Evolutionary conservation across 2,113 vertebrate species (phyloP), one percentile per base, ranked within the genome.

Genomic region (Pica pica): DNA sequence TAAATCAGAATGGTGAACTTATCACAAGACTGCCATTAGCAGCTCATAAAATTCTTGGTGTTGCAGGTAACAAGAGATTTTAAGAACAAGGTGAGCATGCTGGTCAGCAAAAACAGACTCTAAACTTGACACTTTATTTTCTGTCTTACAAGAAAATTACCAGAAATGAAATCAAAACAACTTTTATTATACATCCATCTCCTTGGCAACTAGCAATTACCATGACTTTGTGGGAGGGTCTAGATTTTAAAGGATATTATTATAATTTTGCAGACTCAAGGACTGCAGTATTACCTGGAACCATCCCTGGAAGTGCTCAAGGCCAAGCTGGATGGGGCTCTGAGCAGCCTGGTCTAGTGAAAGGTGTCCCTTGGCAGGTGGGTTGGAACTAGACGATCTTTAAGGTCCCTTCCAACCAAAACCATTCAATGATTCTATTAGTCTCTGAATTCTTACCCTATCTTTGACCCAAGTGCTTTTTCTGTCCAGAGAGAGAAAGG

Each of bases 1-100:
- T 95, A 97, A 97, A 98, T 97, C 83, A 84, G 78, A 92, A 93
- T 61, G 60, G 93, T 63, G 87, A 97, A 90, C 61, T 90, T 93
- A 90, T 90, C 88, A 82, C 77, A 76, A 69, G 50, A 39, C 94
- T 93, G 31, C 14, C 50, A 52, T 69, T 86, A 97, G 68, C 68
- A 94, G 74, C 91, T 94, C 85, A 77, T 95, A 94, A 95, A 94
- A 86, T 82, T 84, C 39, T 92, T 71, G 22, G 9, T 61, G 21
- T 75, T 95, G 42, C 68, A 73, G 42, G 35, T 79, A 42, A n/a
- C 18, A 69, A 53, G 39, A 79, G 41, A 67, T 75, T 89, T 78
- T 59, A 56, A 28, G 41, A 73, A 52, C 14, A 63, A 76, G 16
- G 28, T 89, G 30, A 69, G 30, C 24, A 85, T 70, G 63, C 16